Evolutionary conservation across 2,113 vertebrate species (phyloP), one percentile per base, ranked within the genome.

Genomic region (Willisornis vidua): DNA sequence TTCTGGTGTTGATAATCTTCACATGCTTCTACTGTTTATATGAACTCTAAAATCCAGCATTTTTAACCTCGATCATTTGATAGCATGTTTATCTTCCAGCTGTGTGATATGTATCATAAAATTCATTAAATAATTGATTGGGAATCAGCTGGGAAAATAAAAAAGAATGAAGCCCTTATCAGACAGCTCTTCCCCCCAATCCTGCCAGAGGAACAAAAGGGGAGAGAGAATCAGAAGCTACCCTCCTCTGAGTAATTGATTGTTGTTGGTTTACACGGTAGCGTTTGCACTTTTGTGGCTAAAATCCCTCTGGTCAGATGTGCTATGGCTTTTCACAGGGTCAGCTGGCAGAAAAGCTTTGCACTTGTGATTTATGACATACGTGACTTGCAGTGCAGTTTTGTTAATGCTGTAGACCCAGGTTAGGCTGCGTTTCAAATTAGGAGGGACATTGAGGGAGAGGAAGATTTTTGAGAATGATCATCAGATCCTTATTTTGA

Each of bases 71-170:
- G 20, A 85, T 90, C 39, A 28, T 93, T 58, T 77, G 67, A 46
- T 55, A 57, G 13, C 31, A 22, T 77, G 55, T 66, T 92, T 75
- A 54, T 80, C 90, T 94, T 92, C 62, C 88, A 46, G 55, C 37
- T 79, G 4, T 78, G 70, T 29, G 52, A 23, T 79, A 35, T 57
- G 45, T 37, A 48, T 84, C 20, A 81, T 94, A 88, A 96, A 90
- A 93, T 48, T 90, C 28, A 86, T 81, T 91, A 76, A 58, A 23
- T 57, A 61, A 31, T 58, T 59, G 80, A 48, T 81, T 55, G 70
- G 22, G 41, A 95, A 80, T 94, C 73, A 90, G 16, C 57, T 96
- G 76, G 39, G 58, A 96, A 89, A 77, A 90, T 78, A 62, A 93
- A 96, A 89, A 77, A 71, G 8, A 92, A 82, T 67, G 5, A 80